A percentile compares a stretch with the other conserved stretches of the same genome.
phyloP scores from a whole-genome alignment of 30 jellyfish, hydroid and myxozoan species.

The Catostylus mosaicus region DNA sequence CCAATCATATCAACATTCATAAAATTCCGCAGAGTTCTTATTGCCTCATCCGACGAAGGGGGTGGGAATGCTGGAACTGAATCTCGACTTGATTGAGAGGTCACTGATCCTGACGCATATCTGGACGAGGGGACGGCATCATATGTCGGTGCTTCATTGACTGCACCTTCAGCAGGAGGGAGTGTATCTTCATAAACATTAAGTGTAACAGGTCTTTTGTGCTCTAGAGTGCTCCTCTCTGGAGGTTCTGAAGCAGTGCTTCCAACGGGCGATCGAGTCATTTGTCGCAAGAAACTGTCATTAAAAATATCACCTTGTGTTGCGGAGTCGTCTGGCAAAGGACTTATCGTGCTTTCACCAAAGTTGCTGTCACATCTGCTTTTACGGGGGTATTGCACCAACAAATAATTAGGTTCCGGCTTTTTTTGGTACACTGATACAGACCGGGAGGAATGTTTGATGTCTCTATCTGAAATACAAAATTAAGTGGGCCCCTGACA shows the following conservation, averaged over 20 bases:
- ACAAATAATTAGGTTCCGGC: conserved; percentile 18
- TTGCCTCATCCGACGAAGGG: conserved; percentile 74
- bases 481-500: too few species aligned
- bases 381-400: conserved; percentile 39
- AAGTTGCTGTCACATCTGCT: conserved; percentile 20
- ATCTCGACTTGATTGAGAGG: conserved; percentile 34
- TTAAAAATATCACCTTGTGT: conserved; percentile 49
- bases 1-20: background rate
- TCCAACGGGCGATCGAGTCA: conserved; percentile 5
- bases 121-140: conserved; percentile 90
- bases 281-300: conserved; percentile 49
- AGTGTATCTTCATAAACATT: conserved; percentile 20
- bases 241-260: conserved; percentile 4
- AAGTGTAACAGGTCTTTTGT: conserved; percentile 3
- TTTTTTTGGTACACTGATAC: conserved; percentile 38
- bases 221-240: conserved; percentile 3
- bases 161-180: conserved; percentile 14
- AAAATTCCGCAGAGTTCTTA: conserved; percentile 15
- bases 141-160: conserved; percentile 14
- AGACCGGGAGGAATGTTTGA: conserved; percentile 25
- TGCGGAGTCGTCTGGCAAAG: conserved; percentile 28
- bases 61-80: conserved; percentile 81
- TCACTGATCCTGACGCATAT: conserved; percentile 36
- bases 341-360: conserved; percentile 38
- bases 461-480: background rate